phyloP scores from a whole-genome alignment of 1,140 invertebrate genomes.

The Drosophila mojavensis region DNA sequence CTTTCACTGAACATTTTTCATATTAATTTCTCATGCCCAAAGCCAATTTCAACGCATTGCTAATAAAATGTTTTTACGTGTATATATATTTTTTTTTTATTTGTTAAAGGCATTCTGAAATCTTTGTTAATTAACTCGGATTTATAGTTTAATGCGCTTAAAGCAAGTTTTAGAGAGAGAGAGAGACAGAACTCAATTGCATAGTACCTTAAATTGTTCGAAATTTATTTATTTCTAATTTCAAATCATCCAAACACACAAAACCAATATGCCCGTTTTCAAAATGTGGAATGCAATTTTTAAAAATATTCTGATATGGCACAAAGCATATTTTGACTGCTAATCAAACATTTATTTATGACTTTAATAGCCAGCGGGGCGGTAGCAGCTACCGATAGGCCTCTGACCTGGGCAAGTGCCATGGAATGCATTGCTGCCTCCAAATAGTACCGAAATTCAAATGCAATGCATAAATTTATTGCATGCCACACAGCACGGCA shows the following conservation, averaged over 20 bases:
- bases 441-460: conserved; percentile 50
- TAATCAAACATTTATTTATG: conserved; percentile 79
- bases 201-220: too few relatives aligned
- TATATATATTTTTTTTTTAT: neutral
- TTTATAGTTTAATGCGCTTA: conserved; percentile 28
- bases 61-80: too few relatives aligned
- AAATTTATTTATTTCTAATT: too few relatives aligned
- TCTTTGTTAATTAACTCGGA: conserved; percentile 26
- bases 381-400: conserved; percentile 22
- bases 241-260: too few relatives aligned
- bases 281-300: conserved; percentile 6
- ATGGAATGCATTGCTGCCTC: conserved; percentile 47
- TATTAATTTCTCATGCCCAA: conserved; percentile 12
- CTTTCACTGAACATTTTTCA: conserved; percentile 7
- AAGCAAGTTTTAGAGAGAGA: neutral
- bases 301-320: conserved; percentile 4
- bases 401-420: conserved; percentile 1
- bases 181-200: too few relatives aligned
- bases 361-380: conserved; percentile 31
- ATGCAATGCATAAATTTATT: conserved; percentile 81
- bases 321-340: conserved; percentile 49
- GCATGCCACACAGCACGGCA: conserved; percentile 47
- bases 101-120: neutral
- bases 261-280: too few relatives aligned
- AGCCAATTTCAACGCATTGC: conserved; percentile 17